These are phyloP conservation scores for Ciona savignyi DNA, from an alignment of 23 tunicate genomes.

Conservation along the genomic window DNA sequence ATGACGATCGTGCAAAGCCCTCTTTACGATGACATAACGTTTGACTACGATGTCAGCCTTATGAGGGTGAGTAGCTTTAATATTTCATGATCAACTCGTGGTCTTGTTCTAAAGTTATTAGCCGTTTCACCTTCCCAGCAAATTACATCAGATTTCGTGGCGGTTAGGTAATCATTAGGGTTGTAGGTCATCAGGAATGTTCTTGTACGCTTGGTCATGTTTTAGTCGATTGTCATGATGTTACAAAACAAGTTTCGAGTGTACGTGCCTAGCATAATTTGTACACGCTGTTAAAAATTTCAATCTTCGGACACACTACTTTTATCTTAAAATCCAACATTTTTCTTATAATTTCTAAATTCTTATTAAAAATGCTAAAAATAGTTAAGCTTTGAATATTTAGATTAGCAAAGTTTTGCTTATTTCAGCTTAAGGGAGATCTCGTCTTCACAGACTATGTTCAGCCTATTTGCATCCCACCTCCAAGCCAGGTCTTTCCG, in stretches of 20 bases:
- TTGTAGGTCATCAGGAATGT: no score
- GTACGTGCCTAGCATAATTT: not conserved
- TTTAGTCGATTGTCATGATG: no score
- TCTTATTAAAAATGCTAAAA: no score
- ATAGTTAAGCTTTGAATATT: no score
- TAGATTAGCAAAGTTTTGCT: no score
- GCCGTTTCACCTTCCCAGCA: not conserved
- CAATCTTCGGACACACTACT: not conserved
- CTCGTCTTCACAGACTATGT: constrained; percentile 21
- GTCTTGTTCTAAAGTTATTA: not conserved
- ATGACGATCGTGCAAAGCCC: constrained; percentile 18
- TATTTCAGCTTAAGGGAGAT: constrained; percentile 31
- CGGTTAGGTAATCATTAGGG: no score
- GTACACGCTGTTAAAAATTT: not conserved
- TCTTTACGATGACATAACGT: constrained; percentile 28
- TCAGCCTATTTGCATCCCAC: constrained; percentile 80
- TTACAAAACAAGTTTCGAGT: not conserved
- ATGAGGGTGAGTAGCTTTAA: constrained; percentile 32
- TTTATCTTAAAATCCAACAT: no score
- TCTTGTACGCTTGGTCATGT: no score
- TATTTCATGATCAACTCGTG: not conserved
- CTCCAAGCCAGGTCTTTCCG: constrained; percentile 20
- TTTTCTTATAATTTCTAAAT: not conserved
- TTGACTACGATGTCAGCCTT: constrained; percentile 44
- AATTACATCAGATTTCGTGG: no score